Base-by-base conservation (phyloP, 1,140 invertebrate genomes). In the Tetragnatha versicolor region DNA sequence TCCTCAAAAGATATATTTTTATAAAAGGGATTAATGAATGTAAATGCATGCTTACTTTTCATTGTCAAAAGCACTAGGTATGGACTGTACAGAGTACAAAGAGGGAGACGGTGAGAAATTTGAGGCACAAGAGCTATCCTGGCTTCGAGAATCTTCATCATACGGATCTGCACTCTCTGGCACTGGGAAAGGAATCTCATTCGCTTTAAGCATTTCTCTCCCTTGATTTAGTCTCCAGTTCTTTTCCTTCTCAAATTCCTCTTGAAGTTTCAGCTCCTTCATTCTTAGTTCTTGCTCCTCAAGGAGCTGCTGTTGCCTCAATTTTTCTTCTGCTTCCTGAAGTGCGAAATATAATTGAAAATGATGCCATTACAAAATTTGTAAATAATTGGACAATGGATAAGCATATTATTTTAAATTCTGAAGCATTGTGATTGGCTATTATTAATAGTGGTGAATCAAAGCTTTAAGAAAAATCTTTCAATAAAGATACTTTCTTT, bases 291-390 rank as follows among this genome's bases (percentile, higher is more conserved):
- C 63, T 65, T 80, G 77, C 31, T 72, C 49, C 81, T 80, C 82
- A 79, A 80, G 68, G 76, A 77, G 61, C 80, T 72, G 73, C 47
- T 82, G 69, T 68, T 84, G 82, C 53, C 82, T 68, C 39, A 70
- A 25, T 81, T 81, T 79, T 80, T 82, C 65, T 79, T 80, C 82
- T 81, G 81, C 80, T 47, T 82, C 81, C 47, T 78, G 35, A n/a
- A n/a, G n/a, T n/a, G n/a, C n/a, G n/a, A n/a, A n/a, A n/a, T n/a
- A n/a, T n/a, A n/a, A n/a, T n/a, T n/a, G n/a, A n/a, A n/a, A n/a
- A n/a, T n/a, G n/a, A n/a, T n/a, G n/a, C n/a, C n/a, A n/a, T n/a
- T n/a, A n/a, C n/a, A n/a, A n/a, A n/a, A n/a, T n/a, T n/a, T n/a
- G n/a, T n/a, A n/a, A n/a, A n/a, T n/a, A n/a, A n/a, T n/a, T n/a